Evolutionary conservation across 1,140 invertebrate species (phyloP).

Genomic region (Panagrolaimus sp.): DNA sequence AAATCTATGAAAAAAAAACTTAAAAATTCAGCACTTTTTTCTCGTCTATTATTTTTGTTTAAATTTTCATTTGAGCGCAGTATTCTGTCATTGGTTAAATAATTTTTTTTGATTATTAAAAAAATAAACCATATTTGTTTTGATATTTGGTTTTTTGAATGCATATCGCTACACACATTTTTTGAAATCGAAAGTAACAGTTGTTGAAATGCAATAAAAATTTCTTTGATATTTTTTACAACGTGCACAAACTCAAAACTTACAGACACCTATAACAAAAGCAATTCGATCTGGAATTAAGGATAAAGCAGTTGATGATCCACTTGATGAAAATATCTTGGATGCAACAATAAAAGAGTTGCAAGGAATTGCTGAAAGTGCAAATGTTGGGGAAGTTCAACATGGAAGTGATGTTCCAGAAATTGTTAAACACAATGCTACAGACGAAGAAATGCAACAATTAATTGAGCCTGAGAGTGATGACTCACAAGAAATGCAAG

Average conservation of each 20-base stretch:
- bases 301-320: not conserved
- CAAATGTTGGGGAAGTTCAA: no score
- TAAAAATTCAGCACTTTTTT: no score
- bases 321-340: not conserved
- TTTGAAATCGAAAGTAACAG: no score
- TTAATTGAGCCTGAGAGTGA: not conserved
- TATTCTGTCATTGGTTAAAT: no score
- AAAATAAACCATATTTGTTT: constrained; percentile 3
- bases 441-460: not conserved
- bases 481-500: constrained; percentile 11
- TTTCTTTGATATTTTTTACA: not conserved
- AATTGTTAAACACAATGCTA: not conserved
- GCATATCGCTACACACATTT: no score
- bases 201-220: not conserved
- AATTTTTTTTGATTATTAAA: not conserved
- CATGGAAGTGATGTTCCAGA: no score
- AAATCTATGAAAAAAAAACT: no score
- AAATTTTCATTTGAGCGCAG: no score
- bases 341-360: constrained; percentile 12
- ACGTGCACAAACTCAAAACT: not conserved
- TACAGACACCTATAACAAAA: constrained; percentile 12
- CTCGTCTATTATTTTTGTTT: no score
- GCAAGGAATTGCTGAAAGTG: constrained; percentile 3
- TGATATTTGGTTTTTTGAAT: not conserved
- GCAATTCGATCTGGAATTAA: constrained; percentile 6